Conservation (phyloP, 1,140 invertebrate species). For the Achatina immaculata region DNA sequence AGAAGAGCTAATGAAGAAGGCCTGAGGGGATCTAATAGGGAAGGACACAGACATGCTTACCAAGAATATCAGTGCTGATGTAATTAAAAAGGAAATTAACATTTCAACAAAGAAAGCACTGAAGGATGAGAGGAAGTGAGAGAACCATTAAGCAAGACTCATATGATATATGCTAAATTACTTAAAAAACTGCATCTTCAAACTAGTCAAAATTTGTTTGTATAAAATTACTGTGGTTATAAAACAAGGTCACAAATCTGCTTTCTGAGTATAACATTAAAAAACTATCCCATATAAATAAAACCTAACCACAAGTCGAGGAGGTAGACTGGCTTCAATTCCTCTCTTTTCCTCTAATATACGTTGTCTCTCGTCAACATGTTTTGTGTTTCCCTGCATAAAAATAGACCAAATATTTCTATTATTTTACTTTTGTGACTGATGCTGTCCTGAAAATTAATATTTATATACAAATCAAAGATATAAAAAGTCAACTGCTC, state of each 20-base stretch:
- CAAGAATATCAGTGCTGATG: too few species aligned
- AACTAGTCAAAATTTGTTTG: not conserved
- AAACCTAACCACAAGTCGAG: slow-evolving; percentile 26
- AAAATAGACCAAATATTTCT: not conserved
- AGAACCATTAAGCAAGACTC: not conserved
- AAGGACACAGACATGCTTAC: too few species aligned
- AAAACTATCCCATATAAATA: not conserved
- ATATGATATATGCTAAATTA: not conserved
- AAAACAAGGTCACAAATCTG: not conserved
- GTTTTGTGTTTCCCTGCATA: not conserved
- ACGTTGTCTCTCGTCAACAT: not conserved
- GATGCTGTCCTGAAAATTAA: not conserved
- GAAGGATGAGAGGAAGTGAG: not conserved
- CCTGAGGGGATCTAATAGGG: too few species aligned
- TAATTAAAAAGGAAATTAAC: too few species aligned
- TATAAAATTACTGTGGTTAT: not conserved
- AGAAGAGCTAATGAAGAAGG: too few species aligned
- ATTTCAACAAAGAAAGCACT: too few species aligned
- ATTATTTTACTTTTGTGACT: not conserved
- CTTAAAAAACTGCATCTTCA: not conserved
- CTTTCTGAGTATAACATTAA: not conserved
- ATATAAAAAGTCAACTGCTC: too few species aligned
- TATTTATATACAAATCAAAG: not conserved
- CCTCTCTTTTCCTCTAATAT: slow-evolving; percentile 24
- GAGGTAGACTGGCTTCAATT: not conserved